phyloP scores from a whole-genome alignment of 23 tunicate species.

The Trididemnum clinides region DNA sequence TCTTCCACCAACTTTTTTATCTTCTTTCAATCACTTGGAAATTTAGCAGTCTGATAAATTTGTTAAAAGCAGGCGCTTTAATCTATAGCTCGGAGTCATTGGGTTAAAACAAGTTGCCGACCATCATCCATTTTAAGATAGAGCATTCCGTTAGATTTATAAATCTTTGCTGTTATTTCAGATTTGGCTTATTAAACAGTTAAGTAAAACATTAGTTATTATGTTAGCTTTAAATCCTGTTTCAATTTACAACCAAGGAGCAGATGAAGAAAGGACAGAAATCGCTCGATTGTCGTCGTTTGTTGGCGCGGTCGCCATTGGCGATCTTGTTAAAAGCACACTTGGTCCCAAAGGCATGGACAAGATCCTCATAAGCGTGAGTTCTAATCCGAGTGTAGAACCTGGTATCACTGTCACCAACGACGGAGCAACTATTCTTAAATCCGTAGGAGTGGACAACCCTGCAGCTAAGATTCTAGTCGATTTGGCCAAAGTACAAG shows the following conservation, averaged over 20 bases:
- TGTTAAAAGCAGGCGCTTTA: too few species aligned
- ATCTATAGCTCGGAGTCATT: too few species aligned
- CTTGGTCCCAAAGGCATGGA: constrained; percentile 99
- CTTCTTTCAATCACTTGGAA: too few species aligned
- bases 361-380: constrained; percentile 87
- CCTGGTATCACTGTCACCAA: constrained; percentile 94
- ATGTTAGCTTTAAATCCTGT: constrained; percentile 96
- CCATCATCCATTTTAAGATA: too few species aligned
- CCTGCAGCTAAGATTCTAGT: constrained; percentile 98
- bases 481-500: constrained; percentile 82
- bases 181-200: too few species aligned
- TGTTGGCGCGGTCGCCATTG: constrained; percentile 98
- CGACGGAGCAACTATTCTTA: constrained; percentile 98
- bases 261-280: constrained; percentile 99
- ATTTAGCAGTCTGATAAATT: too few species aligned
- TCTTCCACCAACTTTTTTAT: too few species aligned
- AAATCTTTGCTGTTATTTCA: too few species aligned
- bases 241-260: constrained; percentile 88
- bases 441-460: constrained; percentile 93
- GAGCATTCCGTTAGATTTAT: too few species aligned
- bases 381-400: constrained; percentile 47
- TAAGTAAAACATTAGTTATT: too few species aligned
- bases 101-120: too few species aligned
- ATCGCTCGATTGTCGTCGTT: constrained; percentile 99
- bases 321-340: constrained; percentile 98